phyloP scores from a whole-genome alignment of 2,797 vertebrate genomes.

The Phoeniculus purpureus region DNA sequence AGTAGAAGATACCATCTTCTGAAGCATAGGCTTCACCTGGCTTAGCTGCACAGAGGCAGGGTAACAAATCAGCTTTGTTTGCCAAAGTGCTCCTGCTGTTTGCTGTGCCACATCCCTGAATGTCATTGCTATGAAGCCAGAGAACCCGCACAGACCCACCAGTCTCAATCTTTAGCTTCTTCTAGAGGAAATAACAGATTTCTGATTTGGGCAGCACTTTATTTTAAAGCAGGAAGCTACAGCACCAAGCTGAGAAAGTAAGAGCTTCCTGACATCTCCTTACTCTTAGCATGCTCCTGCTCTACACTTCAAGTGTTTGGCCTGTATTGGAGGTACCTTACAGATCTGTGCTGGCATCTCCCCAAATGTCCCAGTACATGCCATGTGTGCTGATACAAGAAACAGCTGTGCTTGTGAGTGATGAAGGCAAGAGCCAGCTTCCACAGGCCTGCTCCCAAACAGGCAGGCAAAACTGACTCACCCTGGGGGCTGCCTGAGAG shows the following conservation, averaged over 20 bases:
- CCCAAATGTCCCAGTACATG: background rate
- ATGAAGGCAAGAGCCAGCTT: background rate
- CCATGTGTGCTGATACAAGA: accelerated
- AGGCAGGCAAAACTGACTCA: background rate
- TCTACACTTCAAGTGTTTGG: background rate
- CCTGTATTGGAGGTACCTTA: background rate
- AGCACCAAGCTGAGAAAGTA: background rate
- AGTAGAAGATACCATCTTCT: background rate
- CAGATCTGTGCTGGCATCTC: background rate
- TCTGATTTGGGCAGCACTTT: background rate
- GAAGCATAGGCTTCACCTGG: background rate
- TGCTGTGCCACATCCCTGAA: background rate
- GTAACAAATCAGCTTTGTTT: background rate
- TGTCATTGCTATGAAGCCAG: background rate
- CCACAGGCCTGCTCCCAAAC: background rate
- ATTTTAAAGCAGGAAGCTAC: background rate
- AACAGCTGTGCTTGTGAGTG: background rate
- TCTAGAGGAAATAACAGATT: background rate
- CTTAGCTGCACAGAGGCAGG: background rate
- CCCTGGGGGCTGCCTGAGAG: background rate
- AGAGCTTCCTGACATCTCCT: too few species aligned
- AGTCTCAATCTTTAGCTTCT: background rate
- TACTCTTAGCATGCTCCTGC: background rate
- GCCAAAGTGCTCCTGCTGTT: background rate
- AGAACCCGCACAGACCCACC: background rate